Percentiles rank a stretch among this genome's conserved stretches.
Evolutionary conservation across 2,797 vertebrate species (phyloP).

Genomic region (Hephaestus fuliginosus): DNA sequence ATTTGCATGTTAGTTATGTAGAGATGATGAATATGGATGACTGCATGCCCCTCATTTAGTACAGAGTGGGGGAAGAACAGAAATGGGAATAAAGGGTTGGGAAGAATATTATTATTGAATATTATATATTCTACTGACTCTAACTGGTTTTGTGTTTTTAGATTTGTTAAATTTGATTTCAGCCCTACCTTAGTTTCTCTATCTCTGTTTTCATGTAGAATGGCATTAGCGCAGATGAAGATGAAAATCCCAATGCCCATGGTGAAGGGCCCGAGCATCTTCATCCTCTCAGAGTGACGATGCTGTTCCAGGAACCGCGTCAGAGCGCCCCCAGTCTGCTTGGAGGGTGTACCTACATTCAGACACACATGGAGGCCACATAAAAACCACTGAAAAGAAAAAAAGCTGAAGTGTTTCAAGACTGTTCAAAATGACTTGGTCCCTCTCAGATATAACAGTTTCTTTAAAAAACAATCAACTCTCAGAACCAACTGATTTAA

Average conservation of each 20-base stretch:
- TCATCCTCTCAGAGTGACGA: conserved; percentile 96
- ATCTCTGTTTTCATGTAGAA: conserved; percentile 98
- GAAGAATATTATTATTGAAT: conserved; percentile 19
- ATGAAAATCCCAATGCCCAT: conserved; percentile 99
- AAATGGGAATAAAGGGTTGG: conserved; percentile 2
- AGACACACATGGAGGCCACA: not conserved
- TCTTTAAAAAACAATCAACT: not conserved
- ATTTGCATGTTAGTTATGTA: conserved; percentile 58
- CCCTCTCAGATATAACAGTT: not conserved
- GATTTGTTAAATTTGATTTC: not conserved
- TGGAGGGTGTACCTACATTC: conserved; percentile 53
- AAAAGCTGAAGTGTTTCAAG: not conserved
- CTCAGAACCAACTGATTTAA: not conserved
- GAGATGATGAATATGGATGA: conserved; percentile 61
- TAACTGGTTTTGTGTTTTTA: too few relatives aligned
- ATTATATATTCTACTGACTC: too few relatives aligned
- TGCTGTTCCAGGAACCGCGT: conserved; percentile 93
- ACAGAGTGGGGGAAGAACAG: conserved; percentile 10
- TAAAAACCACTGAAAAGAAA: not conserved
- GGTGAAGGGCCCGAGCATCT: conserved; percentile 98
- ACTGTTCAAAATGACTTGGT: not conserved
- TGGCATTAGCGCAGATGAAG: conserved; percentile 98
- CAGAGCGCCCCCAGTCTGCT: conserved; percentile 75
- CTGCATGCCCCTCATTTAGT: conserved; percentile 28
- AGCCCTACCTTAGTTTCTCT: conserved; percentile 91